phyloP scores from a whole-genome alignment of 2,888 invertebrate species.

The Andrena fulva region DNA sequence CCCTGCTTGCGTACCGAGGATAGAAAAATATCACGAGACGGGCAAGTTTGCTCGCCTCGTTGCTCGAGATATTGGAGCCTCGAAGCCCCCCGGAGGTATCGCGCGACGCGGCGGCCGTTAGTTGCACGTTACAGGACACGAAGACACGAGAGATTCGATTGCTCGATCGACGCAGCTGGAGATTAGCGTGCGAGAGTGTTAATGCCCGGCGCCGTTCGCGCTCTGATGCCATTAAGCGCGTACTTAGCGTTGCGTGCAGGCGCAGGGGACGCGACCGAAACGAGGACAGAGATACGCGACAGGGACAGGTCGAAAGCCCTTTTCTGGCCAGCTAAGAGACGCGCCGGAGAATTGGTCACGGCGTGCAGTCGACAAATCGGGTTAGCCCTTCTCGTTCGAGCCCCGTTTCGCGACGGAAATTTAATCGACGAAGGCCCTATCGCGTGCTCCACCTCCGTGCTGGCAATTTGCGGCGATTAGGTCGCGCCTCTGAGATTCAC shows the following conservation, averaged over 20 bases:
- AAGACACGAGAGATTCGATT: conserved; percentile 29
- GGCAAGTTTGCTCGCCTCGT: not conserved
- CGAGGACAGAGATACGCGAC: conserved; percentile 17
- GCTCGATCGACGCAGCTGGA: conserved; percentile 76
- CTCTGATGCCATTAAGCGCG: conserved; percentile 62
- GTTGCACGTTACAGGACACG: not conserved
- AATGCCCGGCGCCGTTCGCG: conserved; percentile 56
- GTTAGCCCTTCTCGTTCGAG: conserved; percentile 67
- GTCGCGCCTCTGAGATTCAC: not conserved
- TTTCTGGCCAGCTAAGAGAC: conserved; percentile 34
- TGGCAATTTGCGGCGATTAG: not conserved
- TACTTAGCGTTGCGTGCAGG: conserved; percentile 60
- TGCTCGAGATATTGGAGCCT: not conserved
- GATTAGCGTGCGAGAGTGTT: conserved; percentile 73
- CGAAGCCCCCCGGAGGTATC: not conserved
- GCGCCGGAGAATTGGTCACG: conserved; percentile 55
- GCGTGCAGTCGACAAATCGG: conserved; percentile 67
- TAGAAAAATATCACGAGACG: not conserved
- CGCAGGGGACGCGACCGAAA: conserved; percentile 18
- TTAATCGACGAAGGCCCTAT: not conserved
- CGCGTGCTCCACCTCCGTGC: not conserved
- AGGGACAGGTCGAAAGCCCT: conserved; percentile 47
- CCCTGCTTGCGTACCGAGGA: not conserved
- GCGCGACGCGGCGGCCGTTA: too few species aligned
- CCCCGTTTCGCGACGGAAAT: conserved; percentile 22